Evolutionary conservation across 2,113 vertebrate species (phyloP), one percentile per base, ranked within the genome.

Genomic region (Silurus asotus): DNA sequence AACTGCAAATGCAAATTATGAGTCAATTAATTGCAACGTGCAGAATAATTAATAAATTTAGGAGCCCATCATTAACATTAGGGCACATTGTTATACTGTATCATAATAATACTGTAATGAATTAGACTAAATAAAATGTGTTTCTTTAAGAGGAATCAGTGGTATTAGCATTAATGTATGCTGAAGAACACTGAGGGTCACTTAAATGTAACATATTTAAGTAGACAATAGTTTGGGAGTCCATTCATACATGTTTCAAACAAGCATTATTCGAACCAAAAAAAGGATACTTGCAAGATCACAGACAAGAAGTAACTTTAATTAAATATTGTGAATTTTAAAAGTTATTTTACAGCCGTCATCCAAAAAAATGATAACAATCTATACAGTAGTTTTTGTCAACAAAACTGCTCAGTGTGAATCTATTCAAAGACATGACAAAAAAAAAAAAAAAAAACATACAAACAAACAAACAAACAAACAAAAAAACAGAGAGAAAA

Each of bases 261-360:
- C 4, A 8, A 72, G 45, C 70, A 45, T 5, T 45, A 59, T 8
- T 15, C 45, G 95, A 94, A 84, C 59, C 14, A 89, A 84, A 14
- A 62, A 53, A 85, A 48, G 82, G 79, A 1, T 25, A 0, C 8
- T 89, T 88, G 85, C 76, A 6, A 86, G 84, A 91, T 94, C 97
- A 98, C 97, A 98, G 97, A 98, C 97, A 97, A 96, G 97, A 98
- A 97, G 96, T 96, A 97, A 97, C 97, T 99, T 99, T 99, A 99
- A 98, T 99, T 98, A 97, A 99, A 99, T 98, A 98, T 97, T 96
- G 96, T 98, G 96, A 97, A 97, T 97, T 96, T 97, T 97, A 98
- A 99, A 99, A 97, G 96, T 97, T 97, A 93, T 94, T 97, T 98
- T 99, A 98, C 97, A 98, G 70, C 96, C 96, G 97, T 97, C 96